Evolutionary conservation across 1,140 invertebrate genomes (phyloP), one percentile per base, ranked within the genome.

Genomic region (Nautilus pompilius): DNA sequence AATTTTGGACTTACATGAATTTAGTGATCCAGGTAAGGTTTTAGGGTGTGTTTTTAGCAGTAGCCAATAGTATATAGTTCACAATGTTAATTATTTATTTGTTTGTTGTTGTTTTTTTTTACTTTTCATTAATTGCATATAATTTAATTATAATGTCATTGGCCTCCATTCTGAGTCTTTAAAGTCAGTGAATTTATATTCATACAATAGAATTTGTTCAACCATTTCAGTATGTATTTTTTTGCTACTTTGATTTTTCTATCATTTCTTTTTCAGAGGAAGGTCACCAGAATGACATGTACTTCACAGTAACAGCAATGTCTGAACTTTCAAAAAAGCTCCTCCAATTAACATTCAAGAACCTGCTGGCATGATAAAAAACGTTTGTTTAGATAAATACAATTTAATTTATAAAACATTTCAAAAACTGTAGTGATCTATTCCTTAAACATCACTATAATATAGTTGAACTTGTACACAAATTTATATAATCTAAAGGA

Each of bases 1-100:
- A 5, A 73, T 80, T n/a, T 58, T 80, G 5, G 78, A 80, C 54
- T 61, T 80, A 26, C 77, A 80, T 70, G 79, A 80, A 58, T 80
- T 78, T 64, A 71, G 62, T 54, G 74, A 74, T 28, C 62, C 69
- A 70, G 74, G 78, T 77, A 65, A 57, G 55, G 60, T 22, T n/a
- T n/a, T 45, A 20, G 15, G 32, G 20, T 59, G 15, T 6, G 20
- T 8, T 6, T 45, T 17, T 10, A 49, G 57, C 15, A 30, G 6
- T 46, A 59, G 5, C 32, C 17, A n/a, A 6, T 60, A 45, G 20
- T 10, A n/a, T n/a, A 41, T n/a, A 17, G 5, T 20, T 36, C 6
- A 6, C 24, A 57, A 24, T 10, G n/a, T n/a, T 32, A 20, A n/a
- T n/a, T n/a, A n/a, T n/a, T n/a, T n/a, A n/a, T n/a, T n/a, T n/a